phyloP scores from a whole-genome alignment of 2,113 vertebrate species.

The Prionailurus viverrinus region DNA sequence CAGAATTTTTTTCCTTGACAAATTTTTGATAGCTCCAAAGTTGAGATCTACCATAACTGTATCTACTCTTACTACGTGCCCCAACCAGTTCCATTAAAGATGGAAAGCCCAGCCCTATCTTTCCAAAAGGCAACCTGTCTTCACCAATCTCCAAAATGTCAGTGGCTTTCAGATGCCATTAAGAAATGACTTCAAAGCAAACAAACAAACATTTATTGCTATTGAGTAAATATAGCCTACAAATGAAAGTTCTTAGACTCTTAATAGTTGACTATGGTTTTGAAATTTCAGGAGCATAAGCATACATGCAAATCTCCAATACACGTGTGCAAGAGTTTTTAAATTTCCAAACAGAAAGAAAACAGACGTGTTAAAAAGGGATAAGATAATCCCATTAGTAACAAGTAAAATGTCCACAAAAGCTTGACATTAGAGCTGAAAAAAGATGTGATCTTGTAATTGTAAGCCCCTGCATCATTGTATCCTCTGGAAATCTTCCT shows the following conservation, averaged over 20 bases:
- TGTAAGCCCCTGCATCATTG: not conserved
- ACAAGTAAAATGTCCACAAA: constrained; percentile 8
- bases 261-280: not conserved
- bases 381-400: not conserved
- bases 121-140: constrained; percentile 12
- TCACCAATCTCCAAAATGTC: not conserved
- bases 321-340: not conserved
- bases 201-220: not conserved
- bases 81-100: constrained; percentile 4
- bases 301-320: not conserved
- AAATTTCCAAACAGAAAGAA: constrained; percentile 52
- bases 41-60: not conserved
- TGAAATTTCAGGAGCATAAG: constrained; percentile 1
- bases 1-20: not conserved
- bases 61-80: constrained; percentile 17
- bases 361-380: not conserved
- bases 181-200: not conserved
- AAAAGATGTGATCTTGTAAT: not conserved
- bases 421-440: not conserved
- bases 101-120: not conserved
- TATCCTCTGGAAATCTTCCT: not conserved
- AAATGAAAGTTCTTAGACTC: constrained; percentile 11
- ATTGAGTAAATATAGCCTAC: not conserved
- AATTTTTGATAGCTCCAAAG: not conserved
- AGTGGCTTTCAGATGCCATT: not conserved